Evolutionary conservation across 2,797 vertebrate genomes (phyloP).

Genomic region (Chrysocyon brachyurus): DNA sequence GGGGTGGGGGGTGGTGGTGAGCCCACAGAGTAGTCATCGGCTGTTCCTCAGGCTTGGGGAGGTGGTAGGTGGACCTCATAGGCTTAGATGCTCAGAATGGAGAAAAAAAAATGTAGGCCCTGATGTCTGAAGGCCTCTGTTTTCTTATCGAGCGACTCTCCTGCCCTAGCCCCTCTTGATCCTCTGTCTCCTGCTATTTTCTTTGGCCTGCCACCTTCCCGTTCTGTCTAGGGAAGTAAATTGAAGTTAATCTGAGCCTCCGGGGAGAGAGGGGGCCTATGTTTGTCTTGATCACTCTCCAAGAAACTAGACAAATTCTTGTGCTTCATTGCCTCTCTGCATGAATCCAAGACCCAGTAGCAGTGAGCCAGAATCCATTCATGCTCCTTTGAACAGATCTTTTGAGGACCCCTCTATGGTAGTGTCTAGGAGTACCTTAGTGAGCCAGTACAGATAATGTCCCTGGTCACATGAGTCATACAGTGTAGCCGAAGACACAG

Average conservation of each 20-base stretch:
- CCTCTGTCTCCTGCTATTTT: constrained; percentile 25
- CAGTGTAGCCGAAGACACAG: neutral
- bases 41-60: neutral
- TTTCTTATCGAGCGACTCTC: neutral
- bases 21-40: too few relatives aligned
- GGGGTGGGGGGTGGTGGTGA: neutral
- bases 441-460: neutral
- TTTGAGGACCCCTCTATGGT: too few relatives aligned
- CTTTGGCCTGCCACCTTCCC: neutral
- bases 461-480: neutral
- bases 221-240: neutral
- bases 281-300: neutral
- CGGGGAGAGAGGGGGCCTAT: neutral
- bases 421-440: neutral
- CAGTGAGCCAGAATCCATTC: neutral
- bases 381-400: neutral
- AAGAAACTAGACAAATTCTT: neutral
- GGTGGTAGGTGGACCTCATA: neutral
- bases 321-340: neutral
- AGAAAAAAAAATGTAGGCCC: neutral
- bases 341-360: neutral
- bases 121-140: neutral
- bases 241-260: neutral
- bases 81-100: neutral
- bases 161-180: neutral